Conservation (phyloP, 2,113 vertebrate genomes). For the Stigmatopora nigra region DNA sequence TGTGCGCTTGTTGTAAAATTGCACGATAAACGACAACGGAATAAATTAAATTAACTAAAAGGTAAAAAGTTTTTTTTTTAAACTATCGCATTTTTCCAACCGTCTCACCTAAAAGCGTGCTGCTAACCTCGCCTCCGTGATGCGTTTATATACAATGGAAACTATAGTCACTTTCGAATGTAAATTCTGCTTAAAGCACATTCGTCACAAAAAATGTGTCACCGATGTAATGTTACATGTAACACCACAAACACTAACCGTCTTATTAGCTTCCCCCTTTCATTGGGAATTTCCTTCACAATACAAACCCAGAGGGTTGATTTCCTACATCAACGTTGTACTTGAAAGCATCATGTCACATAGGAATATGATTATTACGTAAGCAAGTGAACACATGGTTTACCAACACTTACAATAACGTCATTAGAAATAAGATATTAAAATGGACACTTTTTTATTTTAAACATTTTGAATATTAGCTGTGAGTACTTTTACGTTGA, state of each 20-base stretch:
- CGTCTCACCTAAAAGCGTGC: not conserved
- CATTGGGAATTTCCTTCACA: not conserved
- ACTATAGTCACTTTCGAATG: not conserved
- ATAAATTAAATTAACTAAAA: not conserved
- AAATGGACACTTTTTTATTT: not conserved
- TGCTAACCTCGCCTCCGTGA: not conserved
- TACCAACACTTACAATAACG: no score
- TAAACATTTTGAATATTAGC: not conserved
- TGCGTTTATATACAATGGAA: not conserved
- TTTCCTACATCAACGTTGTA: not conserved
- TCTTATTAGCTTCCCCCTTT: not conserved
- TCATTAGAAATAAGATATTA: not conserved
- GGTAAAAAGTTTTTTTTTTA: no score
- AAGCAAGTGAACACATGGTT: not conserved
- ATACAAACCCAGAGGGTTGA: not conserved
- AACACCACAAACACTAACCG: no score
- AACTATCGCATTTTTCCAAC: not conserved
- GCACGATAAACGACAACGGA: no score
- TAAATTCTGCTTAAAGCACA: not conserved
- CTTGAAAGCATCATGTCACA: not conserved
- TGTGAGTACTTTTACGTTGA: not conserved
- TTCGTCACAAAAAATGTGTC: not conserved
- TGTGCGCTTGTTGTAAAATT: not conserved
- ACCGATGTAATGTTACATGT: no score
- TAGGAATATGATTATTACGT: slow-evolving; percentile 1